Base-by-base conservation (phyloP, 2,113 vertebrate genomes). In the Takifugu bimaculatus region DNA sequence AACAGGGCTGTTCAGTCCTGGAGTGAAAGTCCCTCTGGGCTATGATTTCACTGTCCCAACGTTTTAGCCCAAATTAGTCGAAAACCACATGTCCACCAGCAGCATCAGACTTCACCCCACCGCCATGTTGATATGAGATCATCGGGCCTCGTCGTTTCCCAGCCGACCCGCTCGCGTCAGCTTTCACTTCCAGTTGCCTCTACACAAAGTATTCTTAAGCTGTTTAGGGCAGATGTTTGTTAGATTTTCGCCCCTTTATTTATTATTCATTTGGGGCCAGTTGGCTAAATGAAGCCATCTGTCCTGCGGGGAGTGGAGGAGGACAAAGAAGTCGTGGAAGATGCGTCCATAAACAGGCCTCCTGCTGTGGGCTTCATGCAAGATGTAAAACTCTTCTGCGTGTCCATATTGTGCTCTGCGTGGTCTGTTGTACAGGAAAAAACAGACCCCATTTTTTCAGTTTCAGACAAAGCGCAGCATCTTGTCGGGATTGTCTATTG, bases 261-360 rank as follows among this genome's bases (percentile, higher is more conserved):
- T 73, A 72, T 82, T 74, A 72, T 78, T 80, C 65, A 79, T 66
- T 54, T 42, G 49, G 59, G 50, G 57, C 65, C 70, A 50, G 79
- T 58, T 66, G 70, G 62, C 58, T 75, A 63, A 85, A 82, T 62
- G 51, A 75, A 74, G 53, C 74, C 75, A 73, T 85, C 70, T 85
- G 80, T 80, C 60, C 70, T 68, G 56, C 71, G 28, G 25, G 50
- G 54, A 56, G 48, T 45, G 42, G 73, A 74, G 64, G 54, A 62
- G 58, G 60, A 81, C 75, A 65, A 57, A 77, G 72, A 70, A 48
- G 63, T 55, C 64, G 44, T 13, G 56, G 43, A 44, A 62, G 57
- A 85, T 51, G 51, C 26, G 49, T 54, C 54, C 58, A 44, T 47
- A 54, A 57, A 43, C 2, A 4, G 13, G 43, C 44, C 60, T 63